Evolutionary conservation across 2,113 vertebrate species (phyloP).

Genomic region (Herpetotheres cachinnans): DNA sequence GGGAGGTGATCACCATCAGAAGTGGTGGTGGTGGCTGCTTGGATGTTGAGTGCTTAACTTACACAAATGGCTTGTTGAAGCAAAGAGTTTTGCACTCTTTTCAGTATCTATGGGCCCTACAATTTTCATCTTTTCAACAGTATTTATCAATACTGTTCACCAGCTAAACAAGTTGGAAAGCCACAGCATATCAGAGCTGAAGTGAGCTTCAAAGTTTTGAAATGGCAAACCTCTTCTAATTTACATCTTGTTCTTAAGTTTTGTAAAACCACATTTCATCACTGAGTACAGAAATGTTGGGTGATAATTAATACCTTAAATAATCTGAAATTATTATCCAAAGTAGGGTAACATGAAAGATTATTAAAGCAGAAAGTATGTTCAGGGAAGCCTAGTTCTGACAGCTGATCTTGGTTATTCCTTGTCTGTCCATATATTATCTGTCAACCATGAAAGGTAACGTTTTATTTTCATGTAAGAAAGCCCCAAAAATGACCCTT

Average conservation of each 20-base stretch:
- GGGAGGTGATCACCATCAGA: background rate
- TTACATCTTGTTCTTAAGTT: background rate
- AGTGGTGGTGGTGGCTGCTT: background rate
- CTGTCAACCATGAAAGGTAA: background rate
- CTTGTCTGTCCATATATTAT: background rate
- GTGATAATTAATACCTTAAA: background rate
- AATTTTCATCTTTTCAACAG: background rate
- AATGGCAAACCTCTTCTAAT: background rate
- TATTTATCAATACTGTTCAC: background rate
- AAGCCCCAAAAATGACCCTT: background rate
- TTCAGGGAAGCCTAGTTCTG: background rate
- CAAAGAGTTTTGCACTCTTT: background rate
- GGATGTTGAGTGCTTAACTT: background rate
- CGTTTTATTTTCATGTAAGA: background rate
- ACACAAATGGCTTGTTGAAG: background rate
- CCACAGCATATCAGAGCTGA: background rate
- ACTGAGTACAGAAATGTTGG: background rate
- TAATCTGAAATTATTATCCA: background rate
- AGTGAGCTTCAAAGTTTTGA: background rate
- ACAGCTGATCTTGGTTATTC: background rate
- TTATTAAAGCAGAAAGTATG: background rate
- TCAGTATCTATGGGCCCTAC: background rate
- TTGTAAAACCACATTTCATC: background rate
- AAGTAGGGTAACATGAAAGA: background rate
- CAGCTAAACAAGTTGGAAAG: background rate